phyloP scores from a whole-genome alignment of 2,888 invertebrate species.

The Ellobium chinense region DNA sequence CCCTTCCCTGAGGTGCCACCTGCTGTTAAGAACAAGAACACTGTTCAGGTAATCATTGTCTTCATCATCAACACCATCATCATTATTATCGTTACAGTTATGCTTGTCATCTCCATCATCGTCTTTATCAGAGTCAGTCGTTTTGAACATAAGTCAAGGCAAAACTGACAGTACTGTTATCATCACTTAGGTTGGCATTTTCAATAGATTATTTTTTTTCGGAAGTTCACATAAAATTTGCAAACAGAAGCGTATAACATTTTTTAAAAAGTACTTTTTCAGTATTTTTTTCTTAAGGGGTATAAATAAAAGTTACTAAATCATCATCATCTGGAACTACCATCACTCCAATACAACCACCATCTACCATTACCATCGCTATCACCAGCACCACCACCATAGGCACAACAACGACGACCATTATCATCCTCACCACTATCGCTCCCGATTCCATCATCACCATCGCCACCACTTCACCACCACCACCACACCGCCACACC shows the following conservation, averaged over 20 bases:
- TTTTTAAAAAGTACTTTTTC: no score
- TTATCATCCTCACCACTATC: conserved; percentile 19
- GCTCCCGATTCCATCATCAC: neutral
- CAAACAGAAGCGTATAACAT: no score
- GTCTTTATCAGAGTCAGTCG: no score
- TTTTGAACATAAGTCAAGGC: no score
- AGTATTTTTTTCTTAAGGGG: neutral
- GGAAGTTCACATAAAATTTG: no score
- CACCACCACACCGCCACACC: no score
- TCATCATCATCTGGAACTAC: neutral
- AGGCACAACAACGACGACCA: conserved; percentile 12
- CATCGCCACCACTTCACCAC: conserved; percentile 1
- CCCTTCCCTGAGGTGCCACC: conserved; percentile 70
- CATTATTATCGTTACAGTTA: neutral
- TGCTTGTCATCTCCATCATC: no score
- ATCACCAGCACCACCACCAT: conserved; percentile 37
- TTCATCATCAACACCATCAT: no score
- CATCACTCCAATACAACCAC: conserved; percentile 13
- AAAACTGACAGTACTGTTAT: no score
- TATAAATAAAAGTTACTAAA: neutral
- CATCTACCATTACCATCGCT: conserved; percentile 32
- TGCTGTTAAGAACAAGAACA: conserved; percentile 57
- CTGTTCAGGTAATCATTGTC: conserved; percentile 32
- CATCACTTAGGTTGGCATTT: no score
- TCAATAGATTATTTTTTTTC: no score